These are phyloP conservation scores for Petromus typicus DNA, from an alignment of 2,113 vertebrate genomes.

Conservation along the genomic window DNA sequence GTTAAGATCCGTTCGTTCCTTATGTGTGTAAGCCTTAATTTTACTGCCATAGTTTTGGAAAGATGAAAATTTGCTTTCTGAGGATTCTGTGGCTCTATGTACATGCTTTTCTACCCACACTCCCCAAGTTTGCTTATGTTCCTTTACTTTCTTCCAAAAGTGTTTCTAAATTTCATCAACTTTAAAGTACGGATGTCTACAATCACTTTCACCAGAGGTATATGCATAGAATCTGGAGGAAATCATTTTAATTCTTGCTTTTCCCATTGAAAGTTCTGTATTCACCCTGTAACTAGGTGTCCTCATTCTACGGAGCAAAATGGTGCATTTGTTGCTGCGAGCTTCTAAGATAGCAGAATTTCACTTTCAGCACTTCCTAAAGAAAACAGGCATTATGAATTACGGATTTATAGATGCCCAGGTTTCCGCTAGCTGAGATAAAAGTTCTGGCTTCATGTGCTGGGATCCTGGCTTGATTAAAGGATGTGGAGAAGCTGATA, in stretches of 20 bases:
- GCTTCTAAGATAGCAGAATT: constrained; percentile 45
- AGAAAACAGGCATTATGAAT: constrained; percentile 23
- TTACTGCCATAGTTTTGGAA: not conserved
- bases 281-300: not conserved
- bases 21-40: not conserved
- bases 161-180: constrained; percentile 19
- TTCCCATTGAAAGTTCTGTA: not conserved
- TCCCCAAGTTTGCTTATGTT: not conserved
- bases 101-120: not conserved
- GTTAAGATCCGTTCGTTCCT: not conserved
- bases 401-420: constrained; percentile 66
- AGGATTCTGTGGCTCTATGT: not conserved
- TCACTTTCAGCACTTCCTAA: constrained; percentile 56
- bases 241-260: not conserved
- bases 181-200: not conserved
- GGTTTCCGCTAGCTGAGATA: constrained; percentile 52
- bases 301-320: not conserved
- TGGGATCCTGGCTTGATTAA: constrained; percentile 78
- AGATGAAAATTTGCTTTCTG: not conserved
- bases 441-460: constrained; percentile 64
- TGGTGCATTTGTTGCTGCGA: not conserved
- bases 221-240: not conserved
- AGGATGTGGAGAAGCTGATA: constrained; percentile 72
- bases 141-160: not conserved
- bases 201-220: constrained; percentile 8